Conservation (phyloP, 2,113 vertebrate genomes). For the Seriola rivoliana region DNA sequence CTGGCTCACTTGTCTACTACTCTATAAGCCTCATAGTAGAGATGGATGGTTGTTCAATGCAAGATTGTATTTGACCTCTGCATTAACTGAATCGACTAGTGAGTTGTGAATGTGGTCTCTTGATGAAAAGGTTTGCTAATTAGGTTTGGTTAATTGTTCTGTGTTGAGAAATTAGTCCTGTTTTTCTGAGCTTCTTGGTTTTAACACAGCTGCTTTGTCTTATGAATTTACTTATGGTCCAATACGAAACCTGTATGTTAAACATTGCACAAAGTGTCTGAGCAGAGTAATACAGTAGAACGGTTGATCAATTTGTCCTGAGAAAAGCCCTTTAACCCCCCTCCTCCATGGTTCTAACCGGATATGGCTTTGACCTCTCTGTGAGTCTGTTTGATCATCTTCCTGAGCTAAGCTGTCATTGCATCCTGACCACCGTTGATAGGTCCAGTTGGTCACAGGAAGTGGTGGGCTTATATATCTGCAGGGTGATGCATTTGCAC, state of each 20-base stretch:
- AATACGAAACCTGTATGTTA: not conserved
- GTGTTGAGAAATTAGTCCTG: not conserved
- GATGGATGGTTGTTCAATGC: not conserved
- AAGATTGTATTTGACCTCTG: not conserved
- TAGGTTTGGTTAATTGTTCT: slow-evolving; percentile 4
- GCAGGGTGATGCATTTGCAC: slow-evolving; percentile 47
- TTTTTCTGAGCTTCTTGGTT: not conserved
- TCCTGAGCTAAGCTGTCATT: slow-evolving; percentile 52
- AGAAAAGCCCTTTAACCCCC: slow-evolving; percentile 4
- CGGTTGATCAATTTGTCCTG: slow-evolving; percentile 36
- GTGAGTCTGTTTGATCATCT: slow-evolving; percentile 63
- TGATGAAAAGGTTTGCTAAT: not conserved
- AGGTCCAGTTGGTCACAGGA: slow-evolving; percentile 65
- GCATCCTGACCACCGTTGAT: slow-evolving; percentile 63
- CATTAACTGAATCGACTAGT: not conserved
- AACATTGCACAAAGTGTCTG: not conserved
- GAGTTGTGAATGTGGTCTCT: not conserved
- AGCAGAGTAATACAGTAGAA: slow-evolving; percentile 28
- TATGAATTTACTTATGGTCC: not conserved
- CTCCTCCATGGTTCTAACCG: slow-evolving; percentile 23
- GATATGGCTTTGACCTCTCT: slow-evolving; percentile 65
- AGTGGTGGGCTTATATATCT: slow-evolving; percentile 52
- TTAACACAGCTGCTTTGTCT: slow-evolving; percentile 14
- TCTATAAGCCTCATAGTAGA: not conserved
- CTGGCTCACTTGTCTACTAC: not conserved